Evolutionary conservation across 2,113 vertebrate species (phyloP).

Genomic region (Raja brachyura): DNA sequence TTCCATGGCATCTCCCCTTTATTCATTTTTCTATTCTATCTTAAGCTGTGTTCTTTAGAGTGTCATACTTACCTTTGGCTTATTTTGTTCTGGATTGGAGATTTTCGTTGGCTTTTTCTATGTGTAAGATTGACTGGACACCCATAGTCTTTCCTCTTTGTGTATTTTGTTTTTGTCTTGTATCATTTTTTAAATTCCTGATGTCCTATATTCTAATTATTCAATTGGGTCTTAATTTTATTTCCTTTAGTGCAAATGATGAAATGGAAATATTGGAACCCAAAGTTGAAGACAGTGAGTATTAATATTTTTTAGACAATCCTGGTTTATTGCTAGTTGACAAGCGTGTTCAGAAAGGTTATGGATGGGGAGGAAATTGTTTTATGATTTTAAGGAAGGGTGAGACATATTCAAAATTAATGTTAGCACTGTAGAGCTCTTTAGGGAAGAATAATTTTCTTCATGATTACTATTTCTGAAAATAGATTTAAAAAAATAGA

Average conservation of each 20-base stretch:
- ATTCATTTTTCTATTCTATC: neutral
- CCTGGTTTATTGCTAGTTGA: neutral
- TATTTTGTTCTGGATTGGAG: neutral
- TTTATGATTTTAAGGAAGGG: neutral
- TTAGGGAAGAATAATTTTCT: neutral
- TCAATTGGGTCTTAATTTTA: neutral
- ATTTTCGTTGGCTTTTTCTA: neutral
- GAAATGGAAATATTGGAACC: neutral
- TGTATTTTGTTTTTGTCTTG: neutral
- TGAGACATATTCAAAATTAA: neutral
- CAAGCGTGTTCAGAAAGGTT: neutral
- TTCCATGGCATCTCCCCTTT: neutral
- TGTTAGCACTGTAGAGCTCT: neutral
- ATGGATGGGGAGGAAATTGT: neutral
- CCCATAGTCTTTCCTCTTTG: neutral
- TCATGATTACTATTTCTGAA: neutral
- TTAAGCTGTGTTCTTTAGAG: neutral
- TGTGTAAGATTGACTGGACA: neutral
- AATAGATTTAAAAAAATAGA: neutral
- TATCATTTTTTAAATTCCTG: neutral
- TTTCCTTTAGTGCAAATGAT: neutral
- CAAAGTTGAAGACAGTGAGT: slow-evolving; percentile 12
- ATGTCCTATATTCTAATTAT: neutral
- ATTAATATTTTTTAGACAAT: neutral
- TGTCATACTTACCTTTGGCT: neutral